phyloP scores from a whole-genome alignment of 2,113 vertebrate species.

The Dromiciops gliroides region DNA sequence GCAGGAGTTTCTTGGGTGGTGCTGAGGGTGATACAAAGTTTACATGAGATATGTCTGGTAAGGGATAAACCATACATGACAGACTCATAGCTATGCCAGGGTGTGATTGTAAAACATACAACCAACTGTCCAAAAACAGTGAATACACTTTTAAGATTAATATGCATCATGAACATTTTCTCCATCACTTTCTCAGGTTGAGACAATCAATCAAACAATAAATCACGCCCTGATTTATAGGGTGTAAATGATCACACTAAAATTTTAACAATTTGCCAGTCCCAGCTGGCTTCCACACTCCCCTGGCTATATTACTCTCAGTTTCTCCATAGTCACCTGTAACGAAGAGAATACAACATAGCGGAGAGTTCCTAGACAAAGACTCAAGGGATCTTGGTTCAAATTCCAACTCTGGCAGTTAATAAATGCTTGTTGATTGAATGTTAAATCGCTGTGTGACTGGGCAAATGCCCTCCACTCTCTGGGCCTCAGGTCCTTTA shows the following conservation, averaged over 20 bases:
- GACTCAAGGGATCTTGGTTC: background rate
- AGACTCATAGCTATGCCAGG: background rate
- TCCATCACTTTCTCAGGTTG: background rate
- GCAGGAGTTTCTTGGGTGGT: background rate
- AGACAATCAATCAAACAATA: background rate
- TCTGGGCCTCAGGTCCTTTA: background rate
- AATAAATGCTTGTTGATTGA: background rate
- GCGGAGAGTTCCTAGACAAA: background rate
- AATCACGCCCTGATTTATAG: background rate
- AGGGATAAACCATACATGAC: background rate
- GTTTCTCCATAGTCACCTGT: background rate
- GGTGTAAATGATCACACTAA: background rate
- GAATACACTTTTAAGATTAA: background rate
- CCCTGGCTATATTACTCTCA: background rate
- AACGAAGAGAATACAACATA: background rate
- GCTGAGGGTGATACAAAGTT: background rate
- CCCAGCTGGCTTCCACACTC: background rate
- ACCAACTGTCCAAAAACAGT: background rate
- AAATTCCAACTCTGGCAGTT: background rate
- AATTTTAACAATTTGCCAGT: background rate
- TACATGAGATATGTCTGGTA: background rate
- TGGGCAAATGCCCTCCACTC: background rate
- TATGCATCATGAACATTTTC: background rate
- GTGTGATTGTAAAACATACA: background rate
- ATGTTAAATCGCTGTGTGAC: background rate